Evolutionary conservation across 2,797 vertebrate genomes (phyloP), one percentile per base, ranked within the genome.

Genomic region (Taenioides sp.): DNA sequence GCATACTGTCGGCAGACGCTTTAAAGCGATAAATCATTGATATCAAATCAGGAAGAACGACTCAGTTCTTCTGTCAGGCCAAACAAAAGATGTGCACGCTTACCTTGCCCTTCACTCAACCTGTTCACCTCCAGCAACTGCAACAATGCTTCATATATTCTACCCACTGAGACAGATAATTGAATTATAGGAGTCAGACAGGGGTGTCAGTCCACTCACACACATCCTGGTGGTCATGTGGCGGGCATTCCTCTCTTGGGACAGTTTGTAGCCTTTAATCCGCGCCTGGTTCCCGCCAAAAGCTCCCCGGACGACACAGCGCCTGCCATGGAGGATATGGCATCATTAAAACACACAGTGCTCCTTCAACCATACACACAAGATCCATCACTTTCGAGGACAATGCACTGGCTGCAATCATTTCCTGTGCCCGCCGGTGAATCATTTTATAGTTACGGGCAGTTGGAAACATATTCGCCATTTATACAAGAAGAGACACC

Each of bases 181-280:
- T 70, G 73, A 79, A 72, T 62, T 34, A 68, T 67, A 66, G 43
- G 64, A 80, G 67, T 77, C 70, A 78, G 28, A 63, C 3, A 59
- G 47, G 75, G 65, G 54, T 55, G 65, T 67, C 65, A 54, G 27
- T 54, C 65, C 50, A 55, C 73, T 63, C 69, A 75, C 81, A 77
- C 63, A 88, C 78, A 90, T 90, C 85, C 87, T 87, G 87, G 86
- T 82, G 70, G 78, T 84, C 84, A 84, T 87, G 90, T 90, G 83
- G 87, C 80, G 90, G 89, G 91, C 92, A 95, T 95, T 95, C 92
- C 92, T 93, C 90, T 93, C 87, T 89, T 89, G 92, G 93, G 92
- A 93, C 90, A 89, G 82, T 81, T 86, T 93, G 91, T 91, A 93
- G 92, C 90, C 89, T 92, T 95, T 95, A 95, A 95, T 94, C 94